Base-by-base conservation (phyloP, 2,797 vertebrate genomes). In the Synaphobranchus kaupii region DNA sequence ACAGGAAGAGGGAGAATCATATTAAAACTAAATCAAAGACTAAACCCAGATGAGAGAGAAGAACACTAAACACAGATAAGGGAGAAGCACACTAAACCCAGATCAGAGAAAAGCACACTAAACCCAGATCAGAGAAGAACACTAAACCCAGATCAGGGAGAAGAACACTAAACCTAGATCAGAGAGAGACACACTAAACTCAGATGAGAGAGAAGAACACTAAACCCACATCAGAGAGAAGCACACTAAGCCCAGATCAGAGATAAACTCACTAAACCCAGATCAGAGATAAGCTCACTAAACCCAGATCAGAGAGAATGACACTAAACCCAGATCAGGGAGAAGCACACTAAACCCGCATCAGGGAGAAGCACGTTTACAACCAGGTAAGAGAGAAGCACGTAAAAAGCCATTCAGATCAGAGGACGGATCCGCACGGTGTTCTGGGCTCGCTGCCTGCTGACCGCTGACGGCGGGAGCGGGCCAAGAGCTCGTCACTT, bases 351-450 rank as follows among this genome's bases (percentile, higher is more conserved):
- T 90, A 90, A 20, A 9, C 84, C 80, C 10, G 48, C 81, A 48
- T 52, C 17, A 13, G 68, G 84, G n/a, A 80, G 34, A 63, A 56
- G 47, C 17, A 85, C 63, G n/a, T n/a, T n/a, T n/a, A 73, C 81
- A n/a, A 17, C 39, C 0, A 39, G 28, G 3, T 31, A 50, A 88
- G 50, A 17, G 84, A 90, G 88, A 44, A 84, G 48, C 86, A 90
- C 83, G 90, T 95, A 6, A 94, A 92, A 94, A 93, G 94, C 84
- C 1, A 2, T 39, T 39, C 92, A 63, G 85, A 89, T 68, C 88
- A 58, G 89, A 90, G 84, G 10, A 56, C 63, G 60, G 86, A 56
- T 34, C 66, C 85, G 89, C 82, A 66, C 12, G 17, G 87, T 86
- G 68, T 88, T 83, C 0, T 25, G 84, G 12, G 71, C 54, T 25